Percentiles rank a stretch among this genome's conserved stretches.
These are phyloP conservation scores for Sebastiscus albofasciatus DNA, from an alignment of 2,797 vertebrate genomes.

Conservation along the genomic window DNA sequence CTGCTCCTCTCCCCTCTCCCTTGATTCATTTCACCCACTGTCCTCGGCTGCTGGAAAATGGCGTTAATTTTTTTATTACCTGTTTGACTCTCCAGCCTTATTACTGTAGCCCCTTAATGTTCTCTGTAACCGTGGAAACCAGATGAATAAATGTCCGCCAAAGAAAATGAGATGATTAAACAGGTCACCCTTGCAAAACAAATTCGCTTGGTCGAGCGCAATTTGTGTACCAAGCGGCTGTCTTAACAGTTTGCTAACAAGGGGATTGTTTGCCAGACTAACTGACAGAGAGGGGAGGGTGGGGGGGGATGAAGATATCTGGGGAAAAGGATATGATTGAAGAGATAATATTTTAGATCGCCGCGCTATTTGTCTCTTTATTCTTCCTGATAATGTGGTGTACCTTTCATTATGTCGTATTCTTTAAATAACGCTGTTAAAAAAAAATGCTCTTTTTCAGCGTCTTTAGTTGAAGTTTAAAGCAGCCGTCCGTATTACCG, in stretches of 20 bases:
- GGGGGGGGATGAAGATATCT: slow-evolving; percentile 70
- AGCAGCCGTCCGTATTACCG: slow-evolving; percentile 71
- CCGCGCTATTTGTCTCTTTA: slow-evolving; percentile 64
- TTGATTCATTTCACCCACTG: slow-evolving; percentile 90
- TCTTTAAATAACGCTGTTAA: neutral
- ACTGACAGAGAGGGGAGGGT: slow-evolving; percentile 66
- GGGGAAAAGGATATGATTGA: slow-evolving; percentile 73
- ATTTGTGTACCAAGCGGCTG: slow-evolving; percentile 86
- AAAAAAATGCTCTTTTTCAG: neutral
- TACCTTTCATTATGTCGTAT: slow-evolving; percentile 23
- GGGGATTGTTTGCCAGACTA: slow-evolving; percentile 86
- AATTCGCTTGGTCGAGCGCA: slow-evolving; percentile 92
- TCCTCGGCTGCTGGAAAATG: slow-evolving; percentile 93
- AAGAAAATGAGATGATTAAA: slow-evolving; percentile 99
- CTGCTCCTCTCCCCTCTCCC: slow-evolving; percentile 81
- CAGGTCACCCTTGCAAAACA: slow-evolving; percentile 99
- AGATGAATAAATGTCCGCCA: slow-evolving; percentile 99
- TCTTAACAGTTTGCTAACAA: slow-evolving; percentile 90
- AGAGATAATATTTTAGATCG: slow-evolving; percentile 76
- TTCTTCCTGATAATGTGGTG: slow-evolving; percentile 40
- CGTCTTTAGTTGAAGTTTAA: slow-evolving; percentile 45
- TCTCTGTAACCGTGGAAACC: slow-evolving; percentile 99
- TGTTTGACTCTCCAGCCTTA: slow-evolving; percentile 99
- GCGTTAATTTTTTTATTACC: slow-evolving; percentile 99
- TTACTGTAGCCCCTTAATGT: slow-evolving; percentile 99